Conservation (phyloP, 1,140 invertebrate species). For the Rhopalosiphum padi region DNA sequence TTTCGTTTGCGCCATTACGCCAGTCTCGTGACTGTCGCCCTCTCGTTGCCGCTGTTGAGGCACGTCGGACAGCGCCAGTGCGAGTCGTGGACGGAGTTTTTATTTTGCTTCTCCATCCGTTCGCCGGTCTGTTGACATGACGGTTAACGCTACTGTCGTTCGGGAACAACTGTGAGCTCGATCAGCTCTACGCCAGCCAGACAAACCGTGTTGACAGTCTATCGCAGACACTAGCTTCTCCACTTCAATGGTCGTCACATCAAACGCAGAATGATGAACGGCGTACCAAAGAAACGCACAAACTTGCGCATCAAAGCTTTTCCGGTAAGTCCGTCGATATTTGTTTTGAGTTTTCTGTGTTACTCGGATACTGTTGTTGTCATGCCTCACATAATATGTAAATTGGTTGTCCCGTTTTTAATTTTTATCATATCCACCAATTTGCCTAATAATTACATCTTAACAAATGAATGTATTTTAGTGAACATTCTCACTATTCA, state of each 20-base stretch:
- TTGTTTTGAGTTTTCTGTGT: not conserved
- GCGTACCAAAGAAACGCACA: slow-evolving; percentile 84
- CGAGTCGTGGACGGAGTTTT: no score
- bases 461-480: no score
- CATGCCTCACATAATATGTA: not conserved
- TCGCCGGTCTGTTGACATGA: not conserved
- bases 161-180: not conserved
- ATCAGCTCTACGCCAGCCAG: no score
- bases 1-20: not conserved
- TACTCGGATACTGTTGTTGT: not conserved
- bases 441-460: not conserved
- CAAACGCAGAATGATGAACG: slow-evolving; percentile 70
- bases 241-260: not conserved
- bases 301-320: slow-evolving; percentile 98
- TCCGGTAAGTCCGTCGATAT: slow-evolving; percentile 81
- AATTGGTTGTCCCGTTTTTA: not conserved
- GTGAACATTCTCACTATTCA: not conserved
- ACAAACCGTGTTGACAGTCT: not conserved
- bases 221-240: not conserved
- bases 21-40: not conserved
- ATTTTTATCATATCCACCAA: not conserved
- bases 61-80: not conserved
- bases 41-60: no score
- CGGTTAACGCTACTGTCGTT: not conserved
- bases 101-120: not conserved